Conservation (phyloP, 2,113 vertebrate species). For the Solea solea region DNA sequence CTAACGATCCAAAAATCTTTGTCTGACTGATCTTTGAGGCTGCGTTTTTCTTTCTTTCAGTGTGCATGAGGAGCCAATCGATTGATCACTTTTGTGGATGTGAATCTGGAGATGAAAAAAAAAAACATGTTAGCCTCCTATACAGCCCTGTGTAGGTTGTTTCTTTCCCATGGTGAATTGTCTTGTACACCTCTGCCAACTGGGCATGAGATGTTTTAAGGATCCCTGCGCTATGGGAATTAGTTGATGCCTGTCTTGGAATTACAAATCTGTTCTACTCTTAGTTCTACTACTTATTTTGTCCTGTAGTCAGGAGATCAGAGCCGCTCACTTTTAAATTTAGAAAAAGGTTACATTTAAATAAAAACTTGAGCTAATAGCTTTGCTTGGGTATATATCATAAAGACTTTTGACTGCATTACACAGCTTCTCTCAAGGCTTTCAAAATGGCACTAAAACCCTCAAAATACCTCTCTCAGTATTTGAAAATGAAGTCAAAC, state of each 20-base stretch:
- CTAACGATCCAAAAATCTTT: not conserved
- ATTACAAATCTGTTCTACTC: conserved; percentile 57
- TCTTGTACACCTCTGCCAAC: conserved; percentile 71
- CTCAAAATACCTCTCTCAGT: conserved; percentile 10
- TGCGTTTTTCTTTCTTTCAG: conserved; percentile 31
- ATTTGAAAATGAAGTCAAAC: conserved; percentile 59
- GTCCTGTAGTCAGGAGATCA: conserved; percentile 71
- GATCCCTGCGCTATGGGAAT: conserved; percentile 41
- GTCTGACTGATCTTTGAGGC: conserved; percentile 43
- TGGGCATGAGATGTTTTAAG: conserved; percentile 61
- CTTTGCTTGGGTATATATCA: conserved; percentile 60
- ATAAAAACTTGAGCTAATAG: conserved; percentile 60
- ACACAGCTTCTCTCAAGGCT: conserved; percentile 46
- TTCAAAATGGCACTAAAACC: conserved; percentile 31
- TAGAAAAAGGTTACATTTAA: conserved; percentile 74
- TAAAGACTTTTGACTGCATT: conserved; percentile 54
- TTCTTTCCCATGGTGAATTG: conserved; percentile 77
- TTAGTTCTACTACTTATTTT: too few relatives aligned
- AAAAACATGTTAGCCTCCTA: conserved; percentile 74
- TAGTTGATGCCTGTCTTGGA: conserved; percentile 51
- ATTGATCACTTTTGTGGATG: conserved; percentile 67
- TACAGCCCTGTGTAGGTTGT: conserved; percentile 64
- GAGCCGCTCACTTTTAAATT: conserved; percentile 61
- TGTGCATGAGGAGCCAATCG: conserved; percentile 44
- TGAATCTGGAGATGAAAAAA: conserved; percentile 55